phyloP scores from a whole-genome alignment of 2,888 invertebrate genomes.

The Latrodectus elegans region DNA sequence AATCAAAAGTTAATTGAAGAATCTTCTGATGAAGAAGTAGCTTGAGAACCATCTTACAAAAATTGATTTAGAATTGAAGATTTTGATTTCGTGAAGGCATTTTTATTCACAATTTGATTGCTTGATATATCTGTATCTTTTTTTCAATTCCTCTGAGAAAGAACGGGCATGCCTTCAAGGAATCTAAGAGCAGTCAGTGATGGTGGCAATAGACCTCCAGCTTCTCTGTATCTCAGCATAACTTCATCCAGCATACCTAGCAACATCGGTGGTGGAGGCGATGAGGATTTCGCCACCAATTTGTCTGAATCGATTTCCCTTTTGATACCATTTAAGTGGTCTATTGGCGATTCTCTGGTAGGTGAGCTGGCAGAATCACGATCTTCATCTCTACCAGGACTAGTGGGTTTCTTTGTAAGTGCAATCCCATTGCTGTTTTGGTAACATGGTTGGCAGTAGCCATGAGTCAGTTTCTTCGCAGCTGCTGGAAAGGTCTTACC shows the following conservation, averaged over 20 bases:
- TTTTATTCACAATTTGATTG: too few relatives aligned
- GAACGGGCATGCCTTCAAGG: constrained; percentile 58
- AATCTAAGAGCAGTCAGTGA: constrained; percentile 63
- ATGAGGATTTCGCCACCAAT: constrained; percentile 5
- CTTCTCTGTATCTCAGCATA: constrained; percentile 61
- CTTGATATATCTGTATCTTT: not conserved
- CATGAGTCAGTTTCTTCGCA: constrained; percentile 64
- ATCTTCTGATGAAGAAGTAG: too few relatives aligned
- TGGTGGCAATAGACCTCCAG: constrained; percentile 50
- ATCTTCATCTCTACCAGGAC: constrained; percentile 48
- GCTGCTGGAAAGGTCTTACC: constrained; percentile 77
- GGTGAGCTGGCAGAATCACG: constrained; percentile 21
- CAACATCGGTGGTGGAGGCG: constrained; percentile 51
- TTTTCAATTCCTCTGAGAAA: constrained; percentile 57
- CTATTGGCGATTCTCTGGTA: constrained; percentile 7
- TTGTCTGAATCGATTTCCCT: constrained; percentile 4
- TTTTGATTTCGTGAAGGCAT: too few relatives aligned
- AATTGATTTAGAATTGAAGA: too few relatives aligned
- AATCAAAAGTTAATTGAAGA: too few relatives aligned
- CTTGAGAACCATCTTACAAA: too few relatives aligned
- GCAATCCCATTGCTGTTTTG: constrained; percentile 69
- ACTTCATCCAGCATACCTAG: constrained; percentile 67
- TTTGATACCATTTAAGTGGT: constrained; percentile 18
- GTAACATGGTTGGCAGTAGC: constrained; percentile 68
- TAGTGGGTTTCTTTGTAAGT: constrained; percentile 58